These are phyloP conservation scores for Callocephalon fimbriatum DNA, from an alignment of 2,113 vertebrate species.

Conservation along the genomic window DNA sequence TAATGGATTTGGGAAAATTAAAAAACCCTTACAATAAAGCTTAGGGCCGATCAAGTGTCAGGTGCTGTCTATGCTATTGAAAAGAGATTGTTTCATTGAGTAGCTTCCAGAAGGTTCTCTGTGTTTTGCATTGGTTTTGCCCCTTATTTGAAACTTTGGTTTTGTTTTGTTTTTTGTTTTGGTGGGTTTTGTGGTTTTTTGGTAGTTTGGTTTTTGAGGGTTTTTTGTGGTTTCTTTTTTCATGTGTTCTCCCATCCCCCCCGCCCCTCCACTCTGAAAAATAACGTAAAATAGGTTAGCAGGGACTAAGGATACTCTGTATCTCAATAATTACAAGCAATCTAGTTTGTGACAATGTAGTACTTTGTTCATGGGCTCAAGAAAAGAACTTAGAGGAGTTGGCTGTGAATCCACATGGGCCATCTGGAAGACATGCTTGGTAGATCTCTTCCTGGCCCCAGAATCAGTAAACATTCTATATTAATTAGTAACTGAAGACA, in stretches of 20 bases:
- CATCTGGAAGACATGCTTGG: not conserved
- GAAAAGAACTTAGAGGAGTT: not conserved
- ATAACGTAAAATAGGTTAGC: not conserved
- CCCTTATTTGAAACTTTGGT: not conserved
- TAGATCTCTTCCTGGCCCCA: not conserved
- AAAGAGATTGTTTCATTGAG: not conserved
- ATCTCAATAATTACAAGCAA: not conserved
- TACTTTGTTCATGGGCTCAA: not conserved
- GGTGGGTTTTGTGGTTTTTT: not conserved
- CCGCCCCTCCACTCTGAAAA: not conserved
- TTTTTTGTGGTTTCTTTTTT: not conserved
- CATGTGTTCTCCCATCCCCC: rapidly evolving
- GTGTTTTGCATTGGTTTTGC: not conserved
- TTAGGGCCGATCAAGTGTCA: not conserved
- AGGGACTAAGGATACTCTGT: no score
- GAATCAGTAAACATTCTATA: not conserved
- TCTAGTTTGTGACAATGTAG: not conserved
- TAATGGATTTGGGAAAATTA: not conserved
- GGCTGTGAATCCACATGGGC: not conserved
- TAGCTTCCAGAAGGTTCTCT: not conserved
- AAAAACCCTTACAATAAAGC: not conserved
- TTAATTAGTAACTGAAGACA: not conserved
- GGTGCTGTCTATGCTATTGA: not conserved
- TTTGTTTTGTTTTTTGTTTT: not conserved
- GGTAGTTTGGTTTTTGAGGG: not conserved